A percentile compares a stretch with the other conserved stretches of the same genome.
phyloP scores from a whole-genome alignment of 2,888 invertebrate species.

The Rhagium mordax region DNA sequence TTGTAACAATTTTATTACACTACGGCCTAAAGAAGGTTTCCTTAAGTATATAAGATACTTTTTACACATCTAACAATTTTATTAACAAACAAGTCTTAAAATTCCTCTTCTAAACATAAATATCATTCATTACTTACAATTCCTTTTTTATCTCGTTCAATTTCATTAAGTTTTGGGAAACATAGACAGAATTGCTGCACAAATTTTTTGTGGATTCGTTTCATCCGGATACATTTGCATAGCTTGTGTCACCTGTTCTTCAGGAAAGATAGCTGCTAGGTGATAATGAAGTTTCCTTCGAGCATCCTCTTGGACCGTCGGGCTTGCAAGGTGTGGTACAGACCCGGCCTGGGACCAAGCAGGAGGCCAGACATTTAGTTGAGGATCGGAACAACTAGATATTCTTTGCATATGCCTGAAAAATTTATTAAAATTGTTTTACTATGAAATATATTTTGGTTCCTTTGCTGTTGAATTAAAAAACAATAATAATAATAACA shows the following conservation, averaged over 20 bases:
- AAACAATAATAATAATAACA: no score
- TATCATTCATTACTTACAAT: constrained; percentile 18
- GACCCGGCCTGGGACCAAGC: constrained; percentile 66
- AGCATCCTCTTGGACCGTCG: constrained; percentile 74
- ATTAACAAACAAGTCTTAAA: constrained; percentile 12
- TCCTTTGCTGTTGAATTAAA: no score
- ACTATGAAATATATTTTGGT: no score
- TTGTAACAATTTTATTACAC: background rate
- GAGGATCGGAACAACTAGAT: constrained; percentile 77
- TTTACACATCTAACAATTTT: background rate
- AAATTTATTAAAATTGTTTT: constrained; percentile 1
- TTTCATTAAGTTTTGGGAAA: constrained; percentile 73
- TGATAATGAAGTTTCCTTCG: constrained; percentile 88
- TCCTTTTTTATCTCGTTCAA: background rate
- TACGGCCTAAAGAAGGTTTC: background rate
- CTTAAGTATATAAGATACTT: background rate
- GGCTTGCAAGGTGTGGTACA: constrained; percentile 61
- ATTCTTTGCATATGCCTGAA: constrained; percentile 69
- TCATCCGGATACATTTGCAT: constrained; percentile 92
- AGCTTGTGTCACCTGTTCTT: constrained; percentile 89
- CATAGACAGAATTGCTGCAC: constrained; percentile 87
- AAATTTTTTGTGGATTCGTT: constrained; percentile 91
- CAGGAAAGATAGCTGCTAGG: constrained; percentile 92
- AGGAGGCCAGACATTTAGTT: constrained; percentile 73
- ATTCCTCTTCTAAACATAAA: background rate